phyloP scores from a whole-genome alignment of 2,888 invertebrate genomes.

The Pharmacophagus antenor region DNA sequence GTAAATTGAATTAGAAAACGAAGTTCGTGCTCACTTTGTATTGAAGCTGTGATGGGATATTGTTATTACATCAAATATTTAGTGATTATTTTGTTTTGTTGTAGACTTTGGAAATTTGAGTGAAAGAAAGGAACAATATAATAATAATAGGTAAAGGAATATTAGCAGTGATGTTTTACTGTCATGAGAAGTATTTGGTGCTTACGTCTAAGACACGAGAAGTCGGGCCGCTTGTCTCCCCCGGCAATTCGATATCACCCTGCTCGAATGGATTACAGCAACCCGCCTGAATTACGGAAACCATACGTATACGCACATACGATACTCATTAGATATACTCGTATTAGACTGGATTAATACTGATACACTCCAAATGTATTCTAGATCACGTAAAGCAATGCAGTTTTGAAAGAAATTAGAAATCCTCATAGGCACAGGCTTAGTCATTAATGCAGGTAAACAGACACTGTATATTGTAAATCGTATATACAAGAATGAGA shows the following conservation, averaged over 20 bases:
- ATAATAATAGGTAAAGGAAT: not conserved
- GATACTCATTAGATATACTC: slow-evolving; percentile 68
- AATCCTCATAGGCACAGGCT: not conserved
- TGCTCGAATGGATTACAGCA: slow-evolving; percentile 69
- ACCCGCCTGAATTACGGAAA: slow-evolving; percentile 77
- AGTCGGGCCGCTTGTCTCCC: slow-evolving; percentile 54
- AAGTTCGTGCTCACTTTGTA: slow-evolving; percentile 68
- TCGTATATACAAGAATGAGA: too few species aligned
- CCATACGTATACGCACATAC: slow-evolving; percentile 67
- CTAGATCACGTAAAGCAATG: slow-evolving; percentile 43
- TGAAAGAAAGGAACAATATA: not conserved
- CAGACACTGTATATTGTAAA: too few species aligned
- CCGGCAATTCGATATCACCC: slow-evolving; percentile 67
- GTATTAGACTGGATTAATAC: slow-evolving; percentile 73
- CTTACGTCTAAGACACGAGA: slow-evolving; percentile 50
- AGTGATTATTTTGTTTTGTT: slow-evolving; percentile 46
- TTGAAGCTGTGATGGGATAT: slow-evolving; percentile 60
- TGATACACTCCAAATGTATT: slow-evolving; percentile 61
- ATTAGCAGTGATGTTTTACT: slow-evolving; percentile 20
- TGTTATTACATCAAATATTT: slow-evolving; percentile 58
- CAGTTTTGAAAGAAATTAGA: not conserved
- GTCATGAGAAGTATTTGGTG: slow-evolving; percentile 32
- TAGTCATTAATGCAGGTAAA: not conserved
- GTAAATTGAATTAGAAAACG: slow-evolving; percentile 79
- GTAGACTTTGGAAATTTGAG: slow-evolving; percentile 6